Base-by-base conservation (phyloP, 37 sponge, comb jelly and placozoan species). In the Petrosia ficiformis region DNA sequence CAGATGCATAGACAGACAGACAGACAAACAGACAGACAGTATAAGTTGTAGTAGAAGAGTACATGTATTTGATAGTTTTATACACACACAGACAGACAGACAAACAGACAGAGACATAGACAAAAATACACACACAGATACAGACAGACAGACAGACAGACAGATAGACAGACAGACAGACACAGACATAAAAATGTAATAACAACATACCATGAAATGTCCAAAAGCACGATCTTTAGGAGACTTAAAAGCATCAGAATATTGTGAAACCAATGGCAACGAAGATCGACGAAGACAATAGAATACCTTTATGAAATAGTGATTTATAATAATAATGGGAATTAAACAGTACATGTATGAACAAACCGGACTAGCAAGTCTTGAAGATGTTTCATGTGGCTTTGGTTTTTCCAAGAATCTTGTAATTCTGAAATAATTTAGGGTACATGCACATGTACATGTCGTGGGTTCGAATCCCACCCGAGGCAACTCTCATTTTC, bases 351-450 rank as follows among this genome's bases (percentile, higher is more conserved):
- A 28, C 34, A 32, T 36, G 39, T 68, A 16, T 5, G 24, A 68
- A 14, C 39, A 42, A 65, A 88, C 88, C 0, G 83, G 83, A 58
- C 88, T 82, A 44, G 94, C 94, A 33, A 70, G 54, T 14, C 90
- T 82, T 26, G 94, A 93, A 32, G 42, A 24, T 22, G 94, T 93
- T 56, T 77, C 84, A 2, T 78, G 56, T 1, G 70, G 57, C 24
- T 73, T 31, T 1, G 94, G 94, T 77, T 93, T 93, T 77, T 93
- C 94, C 16, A 86, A 56, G 60, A 93, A 93, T 35, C 65, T 86
- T 14, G 72, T 70, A 36, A 93, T 89, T 59, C 94, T 89, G 68
- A 11, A n/a, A n/a, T n/a, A n/a, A n/a, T n/a, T n/a, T n/a, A n/a
- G n/a, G n/a, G n/a, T n/a, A n/a, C n/a, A n/a, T n/a, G n/a, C n/a